A percentile compares a stretch with the other conserved stretches of the same genome.
Conservation (phyloP, 2,888 invertebrate species). For the Hypomecis atomaria region DNA sequence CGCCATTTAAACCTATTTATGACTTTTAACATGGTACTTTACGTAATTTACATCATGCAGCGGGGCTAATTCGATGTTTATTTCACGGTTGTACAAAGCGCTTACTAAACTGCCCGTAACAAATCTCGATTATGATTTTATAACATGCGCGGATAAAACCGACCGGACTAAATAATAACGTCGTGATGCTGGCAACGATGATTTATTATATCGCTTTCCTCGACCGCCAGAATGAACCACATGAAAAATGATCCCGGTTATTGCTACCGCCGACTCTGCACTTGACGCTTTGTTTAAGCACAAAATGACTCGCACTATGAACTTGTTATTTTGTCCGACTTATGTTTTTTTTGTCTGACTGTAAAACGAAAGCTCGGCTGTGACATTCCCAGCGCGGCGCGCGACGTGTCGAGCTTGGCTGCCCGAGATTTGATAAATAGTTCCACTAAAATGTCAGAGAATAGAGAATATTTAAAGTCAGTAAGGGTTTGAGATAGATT, state of each 20-base stretch:
- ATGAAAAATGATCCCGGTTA: conserved; percentile 84
- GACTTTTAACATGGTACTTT: conserved; percentile 15
- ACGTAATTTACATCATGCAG: conserved; percentile 16
- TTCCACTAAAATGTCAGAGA: conserved; percentile 49
- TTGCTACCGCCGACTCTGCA: conserved; percentile 81
- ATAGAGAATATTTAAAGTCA: conserved; percentile 5
- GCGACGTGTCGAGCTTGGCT: conserved; percentile 42
- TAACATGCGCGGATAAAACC: conserved; percentile 75
- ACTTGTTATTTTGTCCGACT: conserved; percentile 72
- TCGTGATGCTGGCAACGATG: conserved; percentile 81
- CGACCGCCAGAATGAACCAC: conserved; percentile 82
- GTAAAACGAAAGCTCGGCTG: conserved; percentile 40
- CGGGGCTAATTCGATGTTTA: conserved; percentile 10
- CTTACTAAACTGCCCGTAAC: conserved; percentile 24
- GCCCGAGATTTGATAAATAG: conserved; percentile 68
- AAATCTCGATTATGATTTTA: conserved; percentile 59
- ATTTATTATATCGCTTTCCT: conserved; percentile 83
- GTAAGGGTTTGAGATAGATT: conserved; percentile 15
- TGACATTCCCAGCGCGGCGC: conserved; percentile 40
- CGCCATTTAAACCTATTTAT: conserved; percentile 22
- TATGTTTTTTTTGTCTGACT: conserved; percentile 72
- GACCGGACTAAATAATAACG: conserved; percentile 80
- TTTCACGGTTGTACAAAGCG: conserved; percentile 19
- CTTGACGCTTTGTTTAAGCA: conserved; percentile 84
- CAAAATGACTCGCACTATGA: conserved; percentile 82